phyloP scores from a whole-genome alignment of 2,113 vertebrate species.

The Tringa solitaria region DNA sequence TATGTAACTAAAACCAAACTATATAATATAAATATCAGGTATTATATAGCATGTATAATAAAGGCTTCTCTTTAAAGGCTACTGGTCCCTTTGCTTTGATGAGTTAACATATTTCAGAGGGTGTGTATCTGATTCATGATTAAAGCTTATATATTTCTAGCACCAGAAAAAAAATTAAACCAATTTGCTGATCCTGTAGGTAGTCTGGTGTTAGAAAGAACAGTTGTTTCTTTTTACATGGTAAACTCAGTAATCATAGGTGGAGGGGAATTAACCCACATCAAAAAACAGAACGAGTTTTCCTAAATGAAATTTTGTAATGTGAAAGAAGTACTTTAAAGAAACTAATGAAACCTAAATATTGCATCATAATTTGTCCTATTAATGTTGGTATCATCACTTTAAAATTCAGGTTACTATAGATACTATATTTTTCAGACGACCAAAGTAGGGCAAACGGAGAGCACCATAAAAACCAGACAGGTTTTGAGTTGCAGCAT shows the following conservation, averaged over 20 bases:
- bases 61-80: slow-evolving; percentile 25
- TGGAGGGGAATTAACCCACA: slow-evolving; percentile 45
- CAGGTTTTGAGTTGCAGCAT: not conserved
- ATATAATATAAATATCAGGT: slow-evolving; percentile 37
- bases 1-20: slow-evolving; percentile 24
- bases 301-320: slow-evolving; percentile 36
- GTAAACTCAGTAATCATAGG: slow-evolving; percentile 45
- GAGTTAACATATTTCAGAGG: slow-evolving; percentile 50
- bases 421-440: slow-evolving; percentile 7
- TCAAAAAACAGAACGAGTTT: slow-evolving; percentile 41
- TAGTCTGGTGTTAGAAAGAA: slow-evolving; percentile 32
- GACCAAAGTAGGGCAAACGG: not conserved
- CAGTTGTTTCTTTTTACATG: slow-evolving; percentile 45
- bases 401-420: slow-evolving; percentile 23
- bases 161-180: slow-evolving; percentile 43
- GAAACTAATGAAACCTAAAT: slow-evolving; percentile 38
- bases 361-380: slow-evolving; percentile 49
- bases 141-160: slow-evolving; percentile 61
- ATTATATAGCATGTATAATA: slow-evolving; percentile 30
- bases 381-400: slow-evolving; percentile 10
- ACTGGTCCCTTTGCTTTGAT: slow-evolving; percentile 42
- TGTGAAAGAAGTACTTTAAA: slow-evolving; percentile 48
- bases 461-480: not conserved
- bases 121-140: slow-evolving; percentile 57
- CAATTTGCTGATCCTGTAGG: slow-evolving; percentile 41